Evolutionary conservation across 2,888 invertebrate genomes (phyloP).

Genomic region (Drosophila picticornis): DNA sequence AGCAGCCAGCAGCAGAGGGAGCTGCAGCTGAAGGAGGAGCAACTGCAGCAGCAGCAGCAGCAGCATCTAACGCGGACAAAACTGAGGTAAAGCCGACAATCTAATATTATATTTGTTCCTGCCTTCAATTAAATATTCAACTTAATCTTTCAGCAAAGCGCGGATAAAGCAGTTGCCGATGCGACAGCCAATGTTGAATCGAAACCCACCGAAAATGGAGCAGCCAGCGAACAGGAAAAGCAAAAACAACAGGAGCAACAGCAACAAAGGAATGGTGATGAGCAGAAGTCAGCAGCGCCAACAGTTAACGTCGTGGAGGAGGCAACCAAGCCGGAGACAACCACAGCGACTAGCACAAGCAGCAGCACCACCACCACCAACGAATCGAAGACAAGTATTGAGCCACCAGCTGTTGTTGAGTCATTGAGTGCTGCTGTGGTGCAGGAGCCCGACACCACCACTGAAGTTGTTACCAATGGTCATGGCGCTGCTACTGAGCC

Average conservation of each 20-base stretch:
- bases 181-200: constrained; percentile 54
- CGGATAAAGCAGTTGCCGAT: constrained; percentile 23
- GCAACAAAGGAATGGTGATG: constrained; percentile 63
- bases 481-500: constrained; percentile 47
- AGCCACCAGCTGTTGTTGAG: constrained; percentile 7
- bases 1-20: constrained; percentile 86
- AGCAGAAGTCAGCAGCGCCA: constrained; percentile 56
- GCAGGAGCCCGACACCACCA: constrained; percentile 45
- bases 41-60: not conserved
- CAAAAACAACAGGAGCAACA: constrained; percentile 44
- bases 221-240: constrained; percentile 69
- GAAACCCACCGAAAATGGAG: constrained; percentile 74
- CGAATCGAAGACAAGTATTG: constrained; percentile 40
- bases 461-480: constrained; percentile 72
- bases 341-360: constrained; percentile 33
- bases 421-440: constrained; percentile 34
- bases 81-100: constrained; percentile 21
- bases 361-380: constrained; percentile 34
- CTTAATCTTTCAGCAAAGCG: constrained; percentile 32
- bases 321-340: constrained; percentile 54
- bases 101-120: not conserved
- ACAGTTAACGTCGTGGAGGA: constrained; percentile 55
- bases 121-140: not conserved
- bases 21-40: constrained; percentile 15
- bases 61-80: constrained; percentile 13